Conservation (phyloP, 2,888 invertebrate genomes). For the Rotaria macrura region DNA sequence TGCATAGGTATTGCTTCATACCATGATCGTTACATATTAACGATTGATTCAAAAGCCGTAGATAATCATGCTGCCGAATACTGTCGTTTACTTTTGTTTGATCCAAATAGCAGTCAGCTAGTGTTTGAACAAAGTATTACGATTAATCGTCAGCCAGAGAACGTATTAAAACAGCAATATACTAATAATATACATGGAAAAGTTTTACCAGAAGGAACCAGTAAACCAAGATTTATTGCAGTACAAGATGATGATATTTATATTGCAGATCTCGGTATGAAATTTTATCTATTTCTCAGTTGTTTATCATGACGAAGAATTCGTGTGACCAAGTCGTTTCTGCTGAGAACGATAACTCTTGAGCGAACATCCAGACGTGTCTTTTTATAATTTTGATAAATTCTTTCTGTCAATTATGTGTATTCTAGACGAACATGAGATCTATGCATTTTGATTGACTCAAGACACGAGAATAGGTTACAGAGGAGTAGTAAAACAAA, state of each 20-base stretch:
- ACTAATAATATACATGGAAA: neutral
- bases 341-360: too few relatives aligned
- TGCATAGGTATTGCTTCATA: neutral
- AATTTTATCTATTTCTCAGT: too few relatives aligned
- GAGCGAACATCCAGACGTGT: too few relatives aligned
- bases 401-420: too few relatives aligned
- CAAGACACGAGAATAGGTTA: too few relatives aligned
- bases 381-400: too few relatives aligned
- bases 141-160: neutral
- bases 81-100: neutral
- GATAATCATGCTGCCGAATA: neutral
- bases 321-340: too few relatives aligned
- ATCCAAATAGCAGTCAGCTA: neutral
- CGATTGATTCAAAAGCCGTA: neutral
- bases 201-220: neutral
- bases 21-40: neutral
- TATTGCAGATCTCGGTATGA: slow-evolving; percentile 40
- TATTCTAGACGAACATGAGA: too few relatives aligned
- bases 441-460: too few relatives aligned
- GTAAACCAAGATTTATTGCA: slow-evolving; percentile 37
- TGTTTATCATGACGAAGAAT: too few relatives aligned
- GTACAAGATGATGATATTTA: slow-evolving; percentile 37
- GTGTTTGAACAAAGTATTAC: neutral
- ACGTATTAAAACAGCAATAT: neutral
- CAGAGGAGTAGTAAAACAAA: too few relatives aligned